phyloP scores from a whole-genome alignment of 1,140 invertebrate genomes.

The Drosophila tropicalis region DNA sequence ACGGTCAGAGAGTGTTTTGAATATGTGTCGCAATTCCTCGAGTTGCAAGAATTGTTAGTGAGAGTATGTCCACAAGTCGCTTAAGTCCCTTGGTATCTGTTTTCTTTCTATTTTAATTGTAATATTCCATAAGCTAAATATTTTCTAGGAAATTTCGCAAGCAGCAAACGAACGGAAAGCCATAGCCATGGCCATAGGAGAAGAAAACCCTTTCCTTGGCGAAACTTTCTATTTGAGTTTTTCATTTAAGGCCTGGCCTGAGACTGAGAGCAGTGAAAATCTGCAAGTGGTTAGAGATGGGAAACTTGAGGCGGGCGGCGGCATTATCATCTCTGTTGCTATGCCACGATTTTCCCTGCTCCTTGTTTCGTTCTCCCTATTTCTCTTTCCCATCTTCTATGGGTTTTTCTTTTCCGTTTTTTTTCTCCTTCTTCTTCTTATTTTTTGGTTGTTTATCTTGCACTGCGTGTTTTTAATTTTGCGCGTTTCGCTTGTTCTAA shows the following conservation, averaged over 20 bases:
- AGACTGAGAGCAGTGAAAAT: slow-evolving; percentile 6
- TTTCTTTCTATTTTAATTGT: slow-evolving; percentile 8
- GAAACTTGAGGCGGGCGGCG: not conserved
- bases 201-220: slow-evolving; percentile 13
- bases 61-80: not conserved
- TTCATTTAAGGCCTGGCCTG: slow-evolving; percentile 55
- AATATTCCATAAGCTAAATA: slow-evolving; percentile 10
- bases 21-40: too few species aligned
- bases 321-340: not conserved
- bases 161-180: slow-evolving; percentile 4
- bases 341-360: slow-evolving; percentile 13
- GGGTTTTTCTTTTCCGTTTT: not conserved
- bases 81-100: not conserved
- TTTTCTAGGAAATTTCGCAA: slow-evolving; percentile 1
- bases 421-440: not conserved
- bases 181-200: not conserved
- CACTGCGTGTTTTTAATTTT: slow-evolving; percentile 81
- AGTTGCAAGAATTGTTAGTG: too few species aligned
- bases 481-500: slow-evolving; percentile 78
- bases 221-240: slow-evolving; percentile 73
- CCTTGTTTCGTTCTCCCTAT: not conserved
- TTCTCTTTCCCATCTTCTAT: too few species aligned
- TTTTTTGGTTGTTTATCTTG: slow-evolving; percentile 65
- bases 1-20: too few species aligned
- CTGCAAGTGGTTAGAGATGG: slow-evolving; percentile 5